phyloP scores from a whole-genome alignment of 2,113 vertebrate genomes.

The Lagopus leucura region DNA sequence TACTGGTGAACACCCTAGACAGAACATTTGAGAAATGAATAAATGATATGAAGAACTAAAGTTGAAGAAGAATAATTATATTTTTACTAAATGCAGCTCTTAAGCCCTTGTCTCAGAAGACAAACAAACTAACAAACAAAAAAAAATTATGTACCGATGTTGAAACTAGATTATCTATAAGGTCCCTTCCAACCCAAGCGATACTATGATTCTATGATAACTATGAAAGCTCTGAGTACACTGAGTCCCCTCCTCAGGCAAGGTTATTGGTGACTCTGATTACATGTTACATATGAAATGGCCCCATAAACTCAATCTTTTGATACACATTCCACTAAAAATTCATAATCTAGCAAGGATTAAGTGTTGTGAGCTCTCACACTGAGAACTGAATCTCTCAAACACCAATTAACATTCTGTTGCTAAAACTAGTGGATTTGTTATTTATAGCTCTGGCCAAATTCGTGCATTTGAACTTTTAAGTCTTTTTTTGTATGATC shows the following conservation, averaged over 20 bases:
- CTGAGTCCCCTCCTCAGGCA: background rate
- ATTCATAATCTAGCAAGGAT: slow-evolving; percentile 37
- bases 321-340: background rate
- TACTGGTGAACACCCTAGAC: background rate
- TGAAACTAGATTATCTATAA: background rate
- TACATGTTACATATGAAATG: background rate
- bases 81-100: background rate
- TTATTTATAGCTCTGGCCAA: slow-evolving; percentile 66
- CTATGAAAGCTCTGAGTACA: background rate
- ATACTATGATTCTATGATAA: background rate
- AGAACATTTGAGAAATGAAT: background rate
- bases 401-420: slow-evolving; percentile 67
- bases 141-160: background rate
- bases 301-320: background rate
- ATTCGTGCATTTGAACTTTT: slow-evolving; percentile 75
- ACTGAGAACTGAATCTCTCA: slow-evolving; percentile 43
- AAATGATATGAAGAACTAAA: background rate
- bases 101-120: background rate
- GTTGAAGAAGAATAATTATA: background rate
- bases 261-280: background rate
- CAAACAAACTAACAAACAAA: background rate
- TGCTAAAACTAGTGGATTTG: slow-evolving; percentile 39
- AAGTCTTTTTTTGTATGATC: slow-evolving; percentile 70
- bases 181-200: no score
- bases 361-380: background rate